Conservation (phyloP, 2,888 invertebrate genomes). For the Cordylochernes scorpioides region DNA sequence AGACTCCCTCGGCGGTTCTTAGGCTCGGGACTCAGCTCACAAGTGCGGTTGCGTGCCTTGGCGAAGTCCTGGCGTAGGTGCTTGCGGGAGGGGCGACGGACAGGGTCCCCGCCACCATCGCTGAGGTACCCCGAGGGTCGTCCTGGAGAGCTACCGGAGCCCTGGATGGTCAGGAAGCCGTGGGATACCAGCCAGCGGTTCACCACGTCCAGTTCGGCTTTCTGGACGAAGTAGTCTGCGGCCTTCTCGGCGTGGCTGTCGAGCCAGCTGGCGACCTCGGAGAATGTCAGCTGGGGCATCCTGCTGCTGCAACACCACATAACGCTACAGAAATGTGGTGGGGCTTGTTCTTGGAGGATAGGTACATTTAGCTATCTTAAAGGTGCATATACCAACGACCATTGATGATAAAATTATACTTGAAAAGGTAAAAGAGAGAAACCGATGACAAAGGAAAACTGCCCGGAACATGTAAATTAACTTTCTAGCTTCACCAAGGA, state of each 20-base stretch:
- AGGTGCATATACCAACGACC: no score
- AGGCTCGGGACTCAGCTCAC: conserved; percentile 23
- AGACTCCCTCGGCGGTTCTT: conserved; percentile 24
- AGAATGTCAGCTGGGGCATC: conserved; percentile 16
- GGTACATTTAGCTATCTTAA: no score
- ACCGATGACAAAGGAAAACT: no score
- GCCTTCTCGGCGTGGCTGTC: conserved; percentile 24
- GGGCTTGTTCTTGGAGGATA: no score
- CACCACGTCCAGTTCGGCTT: conserved; percentile 24
- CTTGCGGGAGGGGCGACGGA: conserved; percentile 21
- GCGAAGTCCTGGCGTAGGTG: conserved; percentile 28
- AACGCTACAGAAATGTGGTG: no score
- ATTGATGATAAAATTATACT: no score
- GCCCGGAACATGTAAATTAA: no score
- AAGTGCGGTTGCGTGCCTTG: conserved; percentile 24
- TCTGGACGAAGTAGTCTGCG: conserved; percentile 26
- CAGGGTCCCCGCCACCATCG: conserved; percentile 4
- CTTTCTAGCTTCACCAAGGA: no score
- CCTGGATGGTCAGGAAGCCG: conserved; percentile 23
- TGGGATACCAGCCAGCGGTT: conserved; percentile 26
- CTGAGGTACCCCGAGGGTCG: conserved; percentile 6
- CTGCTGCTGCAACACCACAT: no score
- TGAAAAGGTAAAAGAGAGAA: no score
- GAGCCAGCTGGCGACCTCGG: conserved; percentile 26
- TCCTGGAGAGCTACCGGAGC: conserved; percentile 17